Base-by-base conservation (phyloP, 2,888 invertebrate genomes). In the Melanchra persicariae region DNA sequence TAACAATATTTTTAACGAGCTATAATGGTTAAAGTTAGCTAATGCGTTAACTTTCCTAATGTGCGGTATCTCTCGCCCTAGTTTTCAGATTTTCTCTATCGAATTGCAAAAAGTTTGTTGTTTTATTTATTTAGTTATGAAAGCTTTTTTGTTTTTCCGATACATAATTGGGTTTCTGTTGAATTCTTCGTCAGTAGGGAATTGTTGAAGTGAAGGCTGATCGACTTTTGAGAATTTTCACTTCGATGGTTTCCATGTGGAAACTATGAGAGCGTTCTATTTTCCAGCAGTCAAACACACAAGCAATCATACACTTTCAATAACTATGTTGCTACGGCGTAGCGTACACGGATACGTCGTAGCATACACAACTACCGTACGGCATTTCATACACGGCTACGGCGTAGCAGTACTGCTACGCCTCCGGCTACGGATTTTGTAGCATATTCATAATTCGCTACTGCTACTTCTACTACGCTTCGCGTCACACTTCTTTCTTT, bases 1-100 rank as follows among this genome's bases (percentile, higher is more conserved):
- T 71, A 77, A 79, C 81, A 86, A 87, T 85, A 87, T 88, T 90
- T 91, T 89, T 88, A 90, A 91, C 87, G 87, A 89, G 87, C 82
- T 70, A 17, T 88, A 87, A 90, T 88, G 89, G 82, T 70, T 78
- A 76, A 91, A 91, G 82, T 91, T 89, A 74, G 84, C 78, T 87
- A 89, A 88, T 85, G 86, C 84, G 85, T 86, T 85, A 73, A 87
- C 86, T 87, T 84, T 66, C 76, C 66, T 90, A 88, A 91, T 87
- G 85, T 80, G 82, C 87, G 22, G 85, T 88, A 88, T 86, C 76
- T 73, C 75, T 72, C 81, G 83, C 62, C 80, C 85, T 84, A 85
- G 83, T 87, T 88, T 83, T 57, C 59, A 24, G n/a, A 37, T 52
- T 68, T 74, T 65, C 30, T 81, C 67, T 66, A 65, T 76, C 64